Evolutionary conservation across 1,140 invertebrate species (phyloP).

Genomic region (Drosophila equinoxialis): DNA sequence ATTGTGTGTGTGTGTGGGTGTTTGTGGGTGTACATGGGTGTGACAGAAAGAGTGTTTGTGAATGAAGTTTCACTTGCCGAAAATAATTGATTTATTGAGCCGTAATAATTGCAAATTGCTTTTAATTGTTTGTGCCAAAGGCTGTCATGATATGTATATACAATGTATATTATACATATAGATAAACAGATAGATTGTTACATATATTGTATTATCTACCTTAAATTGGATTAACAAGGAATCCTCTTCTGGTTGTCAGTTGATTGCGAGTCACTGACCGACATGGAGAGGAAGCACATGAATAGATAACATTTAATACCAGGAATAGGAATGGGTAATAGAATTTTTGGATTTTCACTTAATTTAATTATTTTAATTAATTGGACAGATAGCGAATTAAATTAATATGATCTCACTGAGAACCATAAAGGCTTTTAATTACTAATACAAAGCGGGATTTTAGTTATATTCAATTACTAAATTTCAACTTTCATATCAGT

Average conservation of each 20-base stretch:
- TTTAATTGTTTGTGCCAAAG: conserved; percentile 68
- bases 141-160: conserved; percentile 23
- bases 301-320: background rate
- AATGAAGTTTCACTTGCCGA: conserved; percentile 35
- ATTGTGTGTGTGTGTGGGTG: background rate
- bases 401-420: background rate
- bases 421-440: background rate
- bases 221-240: conserved; percentile 42
- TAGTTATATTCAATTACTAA: background rate
- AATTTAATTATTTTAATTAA: background rate
- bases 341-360: background rate
- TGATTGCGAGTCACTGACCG: background rate
- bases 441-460: too few relatives aligned
- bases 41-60: background rate
- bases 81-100: conserved; percentile 69
- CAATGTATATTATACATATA: too few relatives aligned
- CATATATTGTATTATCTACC: conserved; percentile 11
- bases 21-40: background rate
- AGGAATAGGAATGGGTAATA: background rate
- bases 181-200: background rate
- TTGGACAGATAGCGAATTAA: background rate
- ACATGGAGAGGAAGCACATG: background rate
- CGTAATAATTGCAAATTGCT: conserved; percentile 74
- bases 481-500: background rate
- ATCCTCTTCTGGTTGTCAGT: background rate